phyloP scores from a whole-genome alignment of 2,797 vertebrate genomes.

The Ambastaia sidthimunki region DNA sequence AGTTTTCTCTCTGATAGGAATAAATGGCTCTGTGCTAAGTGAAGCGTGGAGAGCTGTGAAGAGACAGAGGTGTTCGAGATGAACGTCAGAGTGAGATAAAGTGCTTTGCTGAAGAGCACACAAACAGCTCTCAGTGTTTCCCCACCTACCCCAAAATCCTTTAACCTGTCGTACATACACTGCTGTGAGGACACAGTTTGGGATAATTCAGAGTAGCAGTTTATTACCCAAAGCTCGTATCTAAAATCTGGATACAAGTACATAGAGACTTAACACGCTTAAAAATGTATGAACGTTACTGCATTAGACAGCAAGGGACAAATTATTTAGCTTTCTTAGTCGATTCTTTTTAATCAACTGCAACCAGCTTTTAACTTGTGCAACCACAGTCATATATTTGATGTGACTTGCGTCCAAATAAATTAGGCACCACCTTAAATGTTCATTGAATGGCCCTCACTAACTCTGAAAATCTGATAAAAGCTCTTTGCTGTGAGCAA shows the following conservation, averaged over 20 bases:
- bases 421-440: conserved; percentile 3
- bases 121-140: conserved; percentile 35
- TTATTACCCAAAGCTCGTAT: conserved; percentile 18
- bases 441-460: not conserved
- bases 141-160: conserved; percentile 35
- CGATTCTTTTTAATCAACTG: not conserved
- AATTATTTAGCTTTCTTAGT: not conserved
- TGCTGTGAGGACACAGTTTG: not conserved
- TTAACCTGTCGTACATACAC: conserved; percentile 33
- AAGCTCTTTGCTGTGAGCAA: not conserved
- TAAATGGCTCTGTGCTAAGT: conserved; percentile 18
- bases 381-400: not conserved
- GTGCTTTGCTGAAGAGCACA: conserved; percentile 10
- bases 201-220: conserved; percentile 6
- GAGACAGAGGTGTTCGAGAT: conserved; percentile 17
- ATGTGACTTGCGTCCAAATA: conserved; percentile 5
- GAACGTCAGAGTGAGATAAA: conserved; percentile 8
- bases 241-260: not conserved
- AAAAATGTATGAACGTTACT: not conserved
- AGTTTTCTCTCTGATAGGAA: conserved; percentile 46
- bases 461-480: not conserved
- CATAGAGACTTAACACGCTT: not conserved
- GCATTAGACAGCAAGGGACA: no score
- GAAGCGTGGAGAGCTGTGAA: not conserved
- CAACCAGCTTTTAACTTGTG: not conserved